Evolutionary conservation across 2,113 vertebrate species (phyloP), one percentile per base, ranked within the genome.

Genomic region (Microtus oregoni): DNA sequence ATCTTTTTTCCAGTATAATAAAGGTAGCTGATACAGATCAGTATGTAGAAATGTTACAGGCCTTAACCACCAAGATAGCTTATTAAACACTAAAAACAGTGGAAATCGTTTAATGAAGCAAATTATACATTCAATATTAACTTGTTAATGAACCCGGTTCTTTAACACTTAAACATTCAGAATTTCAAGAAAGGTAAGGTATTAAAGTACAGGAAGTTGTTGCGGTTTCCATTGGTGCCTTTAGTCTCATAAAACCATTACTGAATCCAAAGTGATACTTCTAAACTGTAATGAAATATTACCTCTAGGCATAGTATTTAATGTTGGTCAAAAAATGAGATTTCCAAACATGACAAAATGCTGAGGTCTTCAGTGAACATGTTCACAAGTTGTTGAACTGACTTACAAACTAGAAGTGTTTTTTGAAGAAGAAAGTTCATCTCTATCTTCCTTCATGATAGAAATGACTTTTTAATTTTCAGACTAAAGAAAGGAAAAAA

Each of bases 61-160:
- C 52, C 52, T 58, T 30, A 97, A 75, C 65, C 96, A 97, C 47
- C 30, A 87, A 95, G 97, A 97, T 20, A 38, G 72, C 81, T 91
- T 91, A 41, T 93, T 94, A 97, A 97, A 94, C 68, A 96, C 63
- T 87, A 94, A 47, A 67, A 96, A 96, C n/a, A 85, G 68, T 1
- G 0, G 78, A 55, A 95, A 82, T 97, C 91, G 89, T 87, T 97
- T 94, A 98, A 95, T 94, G 76, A 73, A 89, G 78, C 22, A 67
- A 98, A 95, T 83, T 94, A 88, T 41, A 89, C 88, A 38, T 90
- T 95, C 72, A 97, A 22, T 96, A 96, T n/a, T 78, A 82, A 78
- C 3, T 92, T 90, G 94, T 97, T 97, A 96, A 95, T 75, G 72
- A 97, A 95, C 11, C 30, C 72, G 97, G 35, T 47, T 47, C 87